Conservation (phyloP, 2,113 vertebrate genomes). For the Galbula dea region DNA sequence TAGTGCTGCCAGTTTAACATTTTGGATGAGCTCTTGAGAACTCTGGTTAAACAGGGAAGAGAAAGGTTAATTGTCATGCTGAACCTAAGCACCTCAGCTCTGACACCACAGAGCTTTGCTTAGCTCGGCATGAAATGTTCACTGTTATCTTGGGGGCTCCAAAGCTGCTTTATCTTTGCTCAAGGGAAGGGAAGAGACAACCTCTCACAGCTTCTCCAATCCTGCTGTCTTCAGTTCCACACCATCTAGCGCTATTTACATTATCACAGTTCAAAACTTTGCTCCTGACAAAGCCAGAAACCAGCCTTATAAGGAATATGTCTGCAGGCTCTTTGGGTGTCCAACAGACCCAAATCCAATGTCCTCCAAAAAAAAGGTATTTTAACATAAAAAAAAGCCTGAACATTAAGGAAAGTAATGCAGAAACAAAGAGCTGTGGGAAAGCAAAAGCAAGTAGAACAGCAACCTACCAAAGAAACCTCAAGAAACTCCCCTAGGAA, state of each 20-base stretch:
- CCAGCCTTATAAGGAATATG: neutral
- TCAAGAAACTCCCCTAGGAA: slow-evolving; percentile 31
- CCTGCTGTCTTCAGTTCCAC: neutral
- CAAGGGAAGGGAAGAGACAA: neutral
- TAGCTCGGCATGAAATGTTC: neutral
- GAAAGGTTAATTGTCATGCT: neutral
- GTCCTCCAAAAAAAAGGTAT: neutral
- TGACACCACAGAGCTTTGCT: neutral
- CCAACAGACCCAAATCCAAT: neutral
- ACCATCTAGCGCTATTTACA: neutral
- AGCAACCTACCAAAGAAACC: slow-evolving; percentile 42
- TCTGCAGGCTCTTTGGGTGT: neutral
- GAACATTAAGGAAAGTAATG: neutral
- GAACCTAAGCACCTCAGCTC: neutral
- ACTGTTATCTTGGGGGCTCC: neutral
- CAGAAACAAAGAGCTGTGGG: slow-evolving; percentile 18
- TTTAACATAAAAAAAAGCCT: slow-evolving; percentile 33
- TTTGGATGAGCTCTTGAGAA: neutral
- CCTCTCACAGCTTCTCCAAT: neutral
- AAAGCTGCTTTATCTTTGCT: neutral
- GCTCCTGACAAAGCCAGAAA: neutral
- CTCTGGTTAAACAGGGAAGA: neutral
- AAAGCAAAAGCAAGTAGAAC: slow-evolving; percentile 28
- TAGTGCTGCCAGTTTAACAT: neutral
- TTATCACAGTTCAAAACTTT: neutral